Percentiles rank a stretch among this genome's conserved stretches.
These are phyloP conservation scores for Saguinus oedipus DNA, from an alignment of 2,797 vertebrate genomes.

Conservation along the genomic window DNA sequence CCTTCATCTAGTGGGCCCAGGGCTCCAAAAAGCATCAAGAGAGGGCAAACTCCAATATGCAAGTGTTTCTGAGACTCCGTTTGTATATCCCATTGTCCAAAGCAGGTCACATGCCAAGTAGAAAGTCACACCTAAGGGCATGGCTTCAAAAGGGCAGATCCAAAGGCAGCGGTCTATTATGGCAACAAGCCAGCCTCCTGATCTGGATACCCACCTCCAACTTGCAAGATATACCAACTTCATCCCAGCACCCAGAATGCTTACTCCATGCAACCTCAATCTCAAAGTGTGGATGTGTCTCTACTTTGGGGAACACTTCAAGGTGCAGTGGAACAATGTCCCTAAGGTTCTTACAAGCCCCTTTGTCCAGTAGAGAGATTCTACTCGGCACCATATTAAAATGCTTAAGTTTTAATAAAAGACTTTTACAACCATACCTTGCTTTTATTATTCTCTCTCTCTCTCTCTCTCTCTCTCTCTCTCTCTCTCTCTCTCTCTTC, in stretches of 20 bases:
- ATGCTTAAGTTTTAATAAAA: neutral
- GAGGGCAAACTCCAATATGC: neutral
- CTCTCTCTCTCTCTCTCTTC: neutral
- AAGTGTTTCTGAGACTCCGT: neutral
- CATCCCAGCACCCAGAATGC: too few relatives aligned
- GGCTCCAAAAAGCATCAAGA: neutral
- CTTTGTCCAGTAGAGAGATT: neutral
- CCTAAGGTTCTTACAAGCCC: neutral
- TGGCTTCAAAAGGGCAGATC: too few relatives aligned
- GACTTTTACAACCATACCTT: neutral
- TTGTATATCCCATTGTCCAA: neutral
- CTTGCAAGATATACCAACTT: too few relatives aligned
- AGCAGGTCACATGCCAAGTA: neutral
- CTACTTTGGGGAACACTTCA: neutral
- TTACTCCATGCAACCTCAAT: neutral
- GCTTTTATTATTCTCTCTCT: neutral
- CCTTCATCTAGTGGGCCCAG: neutral
- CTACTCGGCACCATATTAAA: accelerated
- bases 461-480: neutral
- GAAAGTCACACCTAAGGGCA: neutral
- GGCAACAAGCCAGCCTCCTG: neutral
- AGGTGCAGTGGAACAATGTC: accelerated
- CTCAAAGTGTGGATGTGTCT: neutral
- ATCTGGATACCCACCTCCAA: accelerated
- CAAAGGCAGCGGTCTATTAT: too few relatives aligned